Conservation (phyloP, 1,140 invertebrate genomes). For the Globodera ellingtonae region DNA sequence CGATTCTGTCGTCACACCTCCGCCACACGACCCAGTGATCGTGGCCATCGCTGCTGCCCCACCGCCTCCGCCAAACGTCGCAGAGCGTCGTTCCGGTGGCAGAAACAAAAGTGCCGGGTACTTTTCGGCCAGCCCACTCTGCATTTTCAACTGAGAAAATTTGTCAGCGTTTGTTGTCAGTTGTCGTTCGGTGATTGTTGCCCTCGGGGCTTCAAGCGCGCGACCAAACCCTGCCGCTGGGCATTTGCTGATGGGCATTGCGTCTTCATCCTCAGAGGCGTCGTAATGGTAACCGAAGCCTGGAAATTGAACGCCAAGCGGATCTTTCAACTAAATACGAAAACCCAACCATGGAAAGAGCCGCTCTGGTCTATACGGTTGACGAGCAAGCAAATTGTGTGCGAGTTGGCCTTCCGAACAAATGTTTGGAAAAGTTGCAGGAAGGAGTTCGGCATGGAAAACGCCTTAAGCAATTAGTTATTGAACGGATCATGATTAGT, state of each 20-base stretch:
- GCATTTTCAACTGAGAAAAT: neutral
- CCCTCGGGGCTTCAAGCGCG: too few relatives aligned
- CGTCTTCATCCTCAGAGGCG: neutral
- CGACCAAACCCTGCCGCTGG: too few relatives aligned
- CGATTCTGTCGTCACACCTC: neutral
- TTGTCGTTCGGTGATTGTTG: too few relatives aligned
- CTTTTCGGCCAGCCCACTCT: neutral
- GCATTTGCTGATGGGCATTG: too few relatives aligned
- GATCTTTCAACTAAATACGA: too few relatives aligned
- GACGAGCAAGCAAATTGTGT: neutral
- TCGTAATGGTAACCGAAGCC: neutral
- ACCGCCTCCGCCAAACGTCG: too few relatives aligned
- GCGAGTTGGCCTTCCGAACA: neutral
- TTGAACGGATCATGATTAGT: too few relatives aligned
- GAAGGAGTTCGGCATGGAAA: neutral
- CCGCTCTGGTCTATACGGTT: neutral
- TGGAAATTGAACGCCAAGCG: too few relatives aligned
- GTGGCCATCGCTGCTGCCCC: too few relatives aligned
- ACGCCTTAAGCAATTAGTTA: neutral
- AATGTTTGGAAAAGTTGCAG: constrained; percentile 5
- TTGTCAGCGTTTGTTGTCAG: too few relatives aligned
- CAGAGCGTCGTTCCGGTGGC: neutral
- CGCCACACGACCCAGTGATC: neutral
- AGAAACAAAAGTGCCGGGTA: neutral
- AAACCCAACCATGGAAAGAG: neutral